A percentile compares a stretch with the other conserved stretches of the same genome.
phyloP scores from a whole-genome alignment of 2,113 vertebrate species.

The Nyctereutes procyonoides region DNA sequence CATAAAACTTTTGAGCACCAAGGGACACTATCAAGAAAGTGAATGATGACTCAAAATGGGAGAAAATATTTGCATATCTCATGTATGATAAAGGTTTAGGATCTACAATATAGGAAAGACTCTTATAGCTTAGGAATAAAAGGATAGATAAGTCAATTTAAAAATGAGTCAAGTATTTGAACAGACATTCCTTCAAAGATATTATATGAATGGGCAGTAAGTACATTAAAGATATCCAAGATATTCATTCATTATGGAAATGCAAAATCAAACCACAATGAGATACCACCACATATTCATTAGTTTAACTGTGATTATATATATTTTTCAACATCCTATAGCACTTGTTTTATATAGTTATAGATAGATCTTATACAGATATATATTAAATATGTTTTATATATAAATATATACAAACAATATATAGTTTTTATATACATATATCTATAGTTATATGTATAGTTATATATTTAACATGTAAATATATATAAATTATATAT shows the following conservation, averaged over 20 bases:
- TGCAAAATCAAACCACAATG: background rate
- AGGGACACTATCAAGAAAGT: background rate
- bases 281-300: background rate
- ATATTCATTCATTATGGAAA: background rate
- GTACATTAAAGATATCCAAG: background rate
- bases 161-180: background rate
- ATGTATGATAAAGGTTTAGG: background rate
- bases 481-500: too few species aligned
- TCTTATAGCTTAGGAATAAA: background rate
- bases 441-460: too few species aligned
- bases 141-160: background rate
- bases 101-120: background rate
- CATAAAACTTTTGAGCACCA: background rate
- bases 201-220: background rate
- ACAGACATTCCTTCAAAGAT: background rate
- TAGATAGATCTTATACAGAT: too few species aligned
- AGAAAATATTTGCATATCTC: background rate
- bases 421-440: too few species aligned
- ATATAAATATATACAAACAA: too few species aligned
- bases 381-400: too few species aligned
- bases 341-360: background rate
- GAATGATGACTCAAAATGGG: background rate
- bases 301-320: background rate
- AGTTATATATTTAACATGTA: too few species aligned
- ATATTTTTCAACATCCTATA: background rate